A percentile compares a stretch with the other conserved stretches of the same genome.
Evolutionary conservation across 2,888 invertebrate species (phyloP).

Genomic region (Linnaemya vulpina): DNA sequence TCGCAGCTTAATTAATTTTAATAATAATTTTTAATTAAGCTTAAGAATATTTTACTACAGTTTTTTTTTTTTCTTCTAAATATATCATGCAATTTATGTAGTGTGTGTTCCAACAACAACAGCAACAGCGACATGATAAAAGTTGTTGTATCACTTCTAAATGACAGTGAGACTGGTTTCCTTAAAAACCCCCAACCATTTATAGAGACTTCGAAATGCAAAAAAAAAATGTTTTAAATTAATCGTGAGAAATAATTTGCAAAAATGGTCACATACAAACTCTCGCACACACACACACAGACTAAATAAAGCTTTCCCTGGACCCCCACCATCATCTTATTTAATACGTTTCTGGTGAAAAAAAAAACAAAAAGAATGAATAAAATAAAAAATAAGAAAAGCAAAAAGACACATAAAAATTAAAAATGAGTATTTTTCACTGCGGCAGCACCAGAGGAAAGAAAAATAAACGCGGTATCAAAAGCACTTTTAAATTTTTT

Average conservation of each 20-base stretch:
- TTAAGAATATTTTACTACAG: conserved; percentile 51
- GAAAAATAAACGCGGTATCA: conserved; percentile 14
- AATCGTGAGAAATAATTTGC: conserved; percentile 77
- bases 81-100: conserved; percentile 26
- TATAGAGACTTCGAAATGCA: conserved; percentile 44
- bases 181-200: conserved; percentile 52
- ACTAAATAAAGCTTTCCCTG: conserved; percentile 39
- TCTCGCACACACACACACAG: conserved; percentile 24
- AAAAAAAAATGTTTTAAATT: conserved; percentile 68
- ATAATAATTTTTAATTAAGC: conserved; percentile 69
- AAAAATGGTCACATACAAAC: conserved; percentile 76
- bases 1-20: conserved; percentile 57
- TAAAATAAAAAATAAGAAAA: conserved; percentile 3
- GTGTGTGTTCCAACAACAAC: neutral
- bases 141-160: conserved; percentile 57
- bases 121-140: conserved; percentile 22
- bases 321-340: conserved; percentile 41
- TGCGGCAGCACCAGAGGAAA: neutral
- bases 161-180: conserved; percentile 65
- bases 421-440: conserved; percentile 7
- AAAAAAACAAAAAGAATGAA: neutral
- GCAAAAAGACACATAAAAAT: neutral
- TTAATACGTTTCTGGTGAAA: neutral
- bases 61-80: conserved; percentile 35
- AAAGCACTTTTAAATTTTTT: conserved; percentile 39